Base-by-base conservation (phyloP, 1,140 invertebrate species). In the Maniola jurtina region DNA sequence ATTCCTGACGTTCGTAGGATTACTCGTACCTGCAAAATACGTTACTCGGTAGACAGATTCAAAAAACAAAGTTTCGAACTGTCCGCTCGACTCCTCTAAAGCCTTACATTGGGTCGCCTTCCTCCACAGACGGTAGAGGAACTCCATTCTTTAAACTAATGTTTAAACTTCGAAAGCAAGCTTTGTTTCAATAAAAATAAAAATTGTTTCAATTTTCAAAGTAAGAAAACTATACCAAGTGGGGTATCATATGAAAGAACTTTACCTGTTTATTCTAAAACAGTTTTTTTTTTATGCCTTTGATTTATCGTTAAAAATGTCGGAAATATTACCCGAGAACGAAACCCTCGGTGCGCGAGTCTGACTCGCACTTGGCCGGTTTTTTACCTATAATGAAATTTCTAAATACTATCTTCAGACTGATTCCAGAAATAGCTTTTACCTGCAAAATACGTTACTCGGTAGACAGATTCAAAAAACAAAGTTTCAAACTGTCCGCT, bases 21-120 rank as follows among this genome's bases (percentile, higher is more conserved):
- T 80, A 87, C 85, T 84, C 75, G 74, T 80, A 87, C 85, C 85
- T 75, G 74, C 64, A 33, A 88, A 48, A 66, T 86, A 88, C 1
- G 75, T 65, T 15, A 85, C 70, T 62, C 86, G 76, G 47, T 85
- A 85, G 10, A 83, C 70, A 15, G 76, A 75, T 60, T 82, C 81
- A 70, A 85, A 88, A 73, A 85, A 85, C 11, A 69, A 36, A 7
- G 65, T 76, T 68, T 88, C 86, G n/a, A 76, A 65, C 57, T 74
- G 54, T n/a, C 83, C 81, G 34, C 75, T 79, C 8, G 77, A 79
- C 11, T 75, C 61, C 47, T 82, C 74, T 34, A 88, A 50, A 3
- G 83, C 77, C 62, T 72, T 78, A 1, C 81, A 82, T 52, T 78
- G 62, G 33, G 83, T 80, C 45, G 80, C 56, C 63, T 68, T 80